Base-by-base conservation (phyloP, 2,113 vertebrate genomes). In the Lathamus discolor region DNA sequence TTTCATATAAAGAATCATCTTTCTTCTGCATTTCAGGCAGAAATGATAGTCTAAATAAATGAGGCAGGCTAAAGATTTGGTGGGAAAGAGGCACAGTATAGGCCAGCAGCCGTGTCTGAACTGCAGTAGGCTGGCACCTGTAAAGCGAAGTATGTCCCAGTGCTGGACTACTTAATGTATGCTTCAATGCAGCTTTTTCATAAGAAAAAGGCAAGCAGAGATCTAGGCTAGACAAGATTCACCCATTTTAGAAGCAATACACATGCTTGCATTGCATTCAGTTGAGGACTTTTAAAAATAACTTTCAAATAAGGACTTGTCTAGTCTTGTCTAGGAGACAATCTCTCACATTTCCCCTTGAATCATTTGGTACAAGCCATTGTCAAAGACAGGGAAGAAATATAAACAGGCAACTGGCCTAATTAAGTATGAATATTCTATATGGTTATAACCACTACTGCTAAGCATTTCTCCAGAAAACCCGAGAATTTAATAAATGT, bases 391-490 rank as follows among this genome's bases (percentile, higher is more conserved):
- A 64, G 28, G 49, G 31, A 14, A 57, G 28, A 67, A 54, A 2
- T 61, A 57, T 24, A 55, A 75, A 75, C 1, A 7, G 23, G 37
- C 22, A 89, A 83, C 22, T 78, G 39, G 17, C 20, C 76, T 86
- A 83, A 93, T 89, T 51, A 85, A 88, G 77, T 63, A 39, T 3
- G 7, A 79, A 81, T 7, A 29, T 72, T 92, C 39, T 81, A 5
- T 41, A 4, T 31, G 18, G 9, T 62, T 88, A 15, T 48, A 86
- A 83, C n/a, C 16, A 24, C 67, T 92, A 61, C 80, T 78, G 29
- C 17, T 93, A 70, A 80, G 33, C 59, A 24, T n/a, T 91, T 96
- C 83, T 83, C n/a, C 37, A 88, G 91, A 89, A 97, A 96, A 97
- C 13, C 9, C 23, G 9, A 77, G 44, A 81, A 83, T 95, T 84